Evolutionary conservation across 2,113 vertebrate species (phyloP).

Genomic region (Tragelaphus imberbis): DNA sequence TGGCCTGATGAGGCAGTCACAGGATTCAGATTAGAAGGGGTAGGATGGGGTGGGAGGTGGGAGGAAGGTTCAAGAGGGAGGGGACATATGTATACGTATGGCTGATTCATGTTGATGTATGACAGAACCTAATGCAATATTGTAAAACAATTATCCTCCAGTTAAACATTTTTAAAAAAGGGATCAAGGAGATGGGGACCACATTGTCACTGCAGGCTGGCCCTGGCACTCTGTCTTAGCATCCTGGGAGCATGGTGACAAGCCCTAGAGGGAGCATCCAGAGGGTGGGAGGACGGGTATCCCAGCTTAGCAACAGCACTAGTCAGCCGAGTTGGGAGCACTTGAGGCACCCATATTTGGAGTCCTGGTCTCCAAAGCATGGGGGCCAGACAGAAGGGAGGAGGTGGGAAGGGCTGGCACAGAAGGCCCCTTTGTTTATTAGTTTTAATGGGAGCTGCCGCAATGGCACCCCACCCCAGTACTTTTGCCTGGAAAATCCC

Average conservation of each 20-base stretch:
- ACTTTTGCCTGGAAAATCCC: no score
- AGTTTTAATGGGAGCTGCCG: neutral
- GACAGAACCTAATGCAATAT: neutral
- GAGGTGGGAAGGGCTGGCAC: neutral
- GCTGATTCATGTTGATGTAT: neutral
- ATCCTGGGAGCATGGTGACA: neutral
- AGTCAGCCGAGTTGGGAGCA: neutral
- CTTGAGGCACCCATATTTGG: neutral
- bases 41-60: neutral
- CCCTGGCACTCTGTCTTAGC: conserved; percentile 6
- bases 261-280: conserved; percentile 32
- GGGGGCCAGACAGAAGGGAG: neutral
- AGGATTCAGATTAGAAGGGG: neutral
- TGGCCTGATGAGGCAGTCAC: neutral
- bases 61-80: neutral
- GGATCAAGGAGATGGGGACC: neutral
- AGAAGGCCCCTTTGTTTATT: neutral
- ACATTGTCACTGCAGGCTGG: conserved; percentile 20
- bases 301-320: neutral
- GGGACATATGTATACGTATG: neutral
- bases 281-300: neutral
- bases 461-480: no score
- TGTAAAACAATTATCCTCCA: neutral
- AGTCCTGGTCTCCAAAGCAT: conserved; percentile 17
- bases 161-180: neutral